phyloP scores from a whole-genome alignment of 2,888 invertebrate species.

The Silvanus unidentatus region DNA sequence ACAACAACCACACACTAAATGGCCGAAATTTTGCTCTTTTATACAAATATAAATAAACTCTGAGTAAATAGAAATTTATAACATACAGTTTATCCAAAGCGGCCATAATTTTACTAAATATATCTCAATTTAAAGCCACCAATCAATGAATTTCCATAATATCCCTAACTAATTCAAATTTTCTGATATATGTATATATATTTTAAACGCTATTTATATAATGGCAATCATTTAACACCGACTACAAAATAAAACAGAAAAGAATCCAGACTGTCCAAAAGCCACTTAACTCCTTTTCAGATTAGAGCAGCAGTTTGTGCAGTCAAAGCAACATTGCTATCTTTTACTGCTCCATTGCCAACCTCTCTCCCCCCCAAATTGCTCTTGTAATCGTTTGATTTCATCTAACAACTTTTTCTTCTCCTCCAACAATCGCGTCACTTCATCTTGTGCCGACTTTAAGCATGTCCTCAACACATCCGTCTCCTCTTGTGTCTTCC shows the following conservation, averaged over 20 bases:
- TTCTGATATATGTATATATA: no score
- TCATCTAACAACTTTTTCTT: constrained; percentile 68
- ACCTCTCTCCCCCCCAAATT: constrained; percentile 38
- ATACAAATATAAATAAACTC: no score
- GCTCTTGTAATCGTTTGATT: constrained; percentile 61
- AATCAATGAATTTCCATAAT: no score
- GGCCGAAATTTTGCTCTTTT: no score
- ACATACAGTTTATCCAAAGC: no score
- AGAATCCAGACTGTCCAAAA: background rate
- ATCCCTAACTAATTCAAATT: no score
- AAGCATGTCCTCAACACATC: constrained; percentile 56
- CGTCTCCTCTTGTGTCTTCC: constrained; percentile 53
- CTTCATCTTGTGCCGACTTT: constrained; percentile 69
- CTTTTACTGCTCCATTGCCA: constrained; percentile 53
- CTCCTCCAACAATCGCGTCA: constrained; percentile 63
- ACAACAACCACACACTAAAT: no score
- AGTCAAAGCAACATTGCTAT: constrained; percentile 68
- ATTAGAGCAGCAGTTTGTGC: constrained; percentile 58
- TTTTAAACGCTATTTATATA: no score
- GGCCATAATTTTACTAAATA: no score
- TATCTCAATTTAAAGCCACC: no score
- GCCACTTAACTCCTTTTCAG: constrained; percentile 19
- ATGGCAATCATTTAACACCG: background rate
- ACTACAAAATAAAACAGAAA: background rate
- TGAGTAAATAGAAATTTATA: no score